Evolutionary conservation across 2,888 invertebrate species (phyloP), one percentile per base, ranked within the genome.

Genomic region (Philereme vetulata): DNA sequence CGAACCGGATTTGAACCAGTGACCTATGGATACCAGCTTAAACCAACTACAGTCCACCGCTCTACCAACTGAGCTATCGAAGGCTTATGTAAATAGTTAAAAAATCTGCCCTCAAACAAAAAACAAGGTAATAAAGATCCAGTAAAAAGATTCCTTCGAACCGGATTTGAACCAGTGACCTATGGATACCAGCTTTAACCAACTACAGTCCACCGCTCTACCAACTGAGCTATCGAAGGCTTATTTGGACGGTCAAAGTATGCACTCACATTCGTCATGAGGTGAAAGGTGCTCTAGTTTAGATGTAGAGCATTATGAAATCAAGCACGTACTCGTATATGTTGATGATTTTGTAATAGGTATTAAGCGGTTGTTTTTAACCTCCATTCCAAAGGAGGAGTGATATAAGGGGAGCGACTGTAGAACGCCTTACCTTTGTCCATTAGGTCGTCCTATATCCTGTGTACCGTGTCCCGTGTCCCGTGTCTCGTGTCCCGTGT

Each of bases 101-200:
- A 42, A 42, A 1, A 42, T 3, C 9, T 4, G 10, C n/a, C 5
- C 9, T 42, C 8, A 40, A 2, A 11, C 11, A 43, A 35, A 44
- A 35, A 32, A 47, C n/a, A 55, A 49, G n/a, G 4, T 43, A 3
- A 32, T 7, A 1, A 5, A 6, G 6, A 6, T 4, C 4, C 2
- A 7, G 51, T 63, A 76, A 81, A 77, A 72, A 70, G 6, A 64
- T 40, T 93, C 92, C 93, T 92, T 93, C 92, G 93, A 93, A 90
- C 93, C 93, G 93, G 93, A 93, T 93, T 93, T 93, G 93, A 93
- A 93, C 93, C 93, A 93, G 93, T 90, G 93, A 93, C 93, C 93
- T 93, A 93, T 93, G 93, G 93, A 93, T 93, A 53, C 65, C 90
- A 80, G 69, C 71, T 52, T 8, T 4, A 60, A 59, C 67, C 85